A percentile compares a stretch with the other conserved stretches of the same genome.
These are phyloP conservation scores for Megaleporinus macrocephalus DNA, from an alignment of 2,113 vertebrate species.

Conservation along the genomic window DNA sequence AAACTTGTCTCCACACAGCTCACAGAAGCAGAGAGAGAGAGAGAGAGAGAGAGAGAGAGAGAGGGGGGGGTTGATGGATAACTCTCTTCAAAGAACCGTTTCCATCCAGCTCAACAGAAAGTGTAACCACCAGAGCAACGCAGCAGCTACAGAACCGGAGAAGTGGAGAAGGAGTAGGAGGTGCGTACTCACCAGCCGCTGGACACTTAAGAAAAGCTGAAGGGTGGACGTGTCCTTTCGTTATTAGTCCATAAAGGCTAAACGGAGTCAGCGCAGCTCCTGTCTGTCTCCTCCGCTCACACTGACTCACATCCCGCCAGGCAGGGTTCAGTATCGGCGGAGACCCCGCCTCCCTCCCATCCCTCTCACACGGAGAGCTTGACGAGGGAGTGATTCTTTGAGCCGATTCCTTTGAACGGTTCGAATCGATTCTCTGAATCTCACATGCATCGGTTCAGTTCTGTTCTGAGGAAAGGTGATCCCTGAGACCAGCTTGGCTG, in stretches of 20 bases:
- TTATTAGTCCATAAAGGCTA: constrained; percentile 5
- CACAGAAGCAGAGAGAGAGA: too few relatives aligned
- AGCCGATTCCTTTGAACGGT: background rate
- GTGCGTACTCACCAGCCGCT: background rate
- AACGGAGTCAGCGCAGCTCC: background rate
- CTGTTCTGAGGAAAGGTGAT: too few relatives aligned
- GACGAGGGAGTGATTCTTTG: background rate
- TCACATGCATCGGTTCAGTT: too few relatives aligned
- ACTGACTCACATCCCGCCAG: background rate
- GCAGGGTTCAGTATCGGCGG: background rate
- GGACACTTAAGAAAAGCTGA: background rate
- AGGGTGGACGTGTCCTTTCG: background rate
- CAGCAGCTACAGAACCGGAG: background rate
- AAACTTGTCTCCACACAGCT: background rate
- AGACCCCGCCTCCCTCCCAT: background rate
- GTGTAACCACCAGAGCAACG: background rate
- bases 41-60: too few relatives aligned
- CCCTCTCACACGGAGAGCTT: too few relatives aligned
- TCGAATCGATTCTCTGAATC: too few relatives aligned
- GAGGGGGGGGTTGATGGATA: too few relatives aligned
- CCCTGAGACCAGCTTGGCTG: too few relatives aligned
- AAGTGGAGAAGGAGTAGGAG: background rate
- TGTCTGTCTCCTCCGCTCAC: background rate
- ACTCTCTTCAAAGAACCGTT: background rate
- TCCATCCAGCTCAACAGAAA: background rate